Base-by-base conservation (phyloP, 2,797 vertebrate species). In the Cryptoblepharus egeriae region DNA sequence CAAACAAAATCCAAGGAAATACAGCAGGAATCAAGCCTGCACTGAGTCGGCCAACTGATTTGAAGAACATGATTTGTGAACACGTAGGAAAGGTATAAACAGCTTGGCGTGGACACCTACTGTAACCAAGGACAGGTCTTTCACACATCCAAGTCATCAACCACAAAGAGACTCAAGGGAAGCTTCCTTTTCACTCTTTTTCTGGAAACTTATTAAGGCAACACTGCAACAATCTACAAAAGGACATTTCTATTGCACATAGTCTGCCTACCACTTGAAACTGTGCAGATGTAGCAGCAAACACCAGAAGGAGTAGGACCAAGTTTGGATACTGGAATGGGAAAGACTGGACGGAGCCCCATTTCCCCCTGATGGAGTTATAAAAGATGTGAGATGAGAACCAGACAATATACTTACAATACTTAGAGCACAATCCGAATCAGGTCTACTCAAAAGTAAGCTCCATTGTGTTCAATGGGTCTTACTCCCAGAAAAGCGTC, bases 161-260 rank as follows among this genome's bases (percentile, higher is more conserved):
- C 69, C 52, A 74, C 72, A 84, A 0, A 0, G 11, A 81, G 81
- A 45, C 74, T 84, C 82, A 87, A 81, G 89, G 86, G 75, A 55
- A 83, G 80, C 79, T 91, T 61, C 69, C n/a, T 24, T 70, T 71
- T 80, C 80, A 60, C 55, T 86, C 88, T 87, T 83, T 52, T n/a
- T 87, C 84, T 90, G 83, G 82, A 75, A 87, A 75, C 87, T 73
- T 85, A 87, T 77, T 18, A 77, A 80, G 58, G 71, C 30, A 88
- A 88, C 81, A 88, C 71, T 78, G 79, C 80, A 87, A 86, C 87
- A 75, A 35, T 30, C n/a, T 22, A 55, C 68, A 89, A 79, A 80
- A 79, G 20, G 57, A 58, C 1, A 81, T 80, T 87, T 89, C 76
- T 10, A 6, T 83, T 84, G 83, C 77, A 78, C 28, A 65, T 26